A percentile compares a stretch with the other conserved stretches of the same genome.
These are phyloP conservation scores for Coranthus polyacanthus DNA, from an alignment of 2,797 vertebrate genomes.

Conservation along the genomic window DNA sequence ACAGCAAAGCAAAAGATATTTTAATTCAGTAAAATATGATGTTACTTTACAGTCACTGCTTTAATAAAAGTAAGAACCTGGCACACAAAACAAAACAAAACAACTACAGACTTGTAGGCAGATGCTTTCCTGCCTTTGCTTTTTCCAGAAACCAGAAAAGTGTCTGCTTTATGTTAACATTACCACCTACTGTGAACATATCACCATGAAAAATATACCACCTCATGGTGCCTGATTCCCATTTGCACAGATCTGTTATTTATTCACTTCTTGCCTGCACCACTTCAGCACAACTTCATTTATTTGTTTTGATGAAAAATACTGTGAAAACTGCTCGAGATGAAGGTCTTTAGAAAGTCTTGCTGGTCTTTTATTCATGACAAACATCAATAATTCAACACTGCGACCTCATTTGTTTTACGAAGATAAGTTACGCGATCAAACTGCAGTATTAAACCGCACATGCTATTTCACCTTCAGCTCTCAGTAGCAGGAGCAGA, in stretches of 20 bases:
- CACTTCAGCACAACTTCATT: not conserved
- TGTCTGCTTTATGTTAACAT: not conserved
- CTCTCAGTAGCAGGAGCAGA: not conserved
- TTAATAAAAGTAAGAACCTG: not conserved
- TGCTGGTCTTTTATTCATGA: constrained; percentile 53
- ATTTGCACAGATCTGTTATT: not conserved
- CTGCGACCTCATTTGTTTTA: constrained; percentile 51
- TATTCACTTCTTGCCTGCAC: not conserved
- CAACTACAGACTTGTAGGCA: too few species aligned
- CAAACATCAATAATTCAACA: constrained; percentile 62
- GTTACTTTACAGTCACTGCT: not conserved
- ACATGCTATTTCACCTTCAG: not conserved
- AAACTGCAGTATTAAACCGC: constrained; percentile 6
- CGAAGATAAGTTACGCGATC: constrained; percentile 20
- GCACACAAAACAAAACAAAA: too few species aligned
- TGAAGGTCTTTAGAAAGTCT: constrained; percentile 36
- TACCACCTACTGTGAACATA: not conserved
- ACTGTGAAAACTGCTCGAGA: constrained; percentile 7
- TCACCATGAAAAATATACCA: not conserved
- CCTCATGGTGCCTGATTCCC: not conserved
- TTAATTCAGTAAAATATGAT: not conserved
- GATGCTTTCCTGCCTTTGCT: not conserved
- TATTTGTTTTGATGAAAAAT: constrained; percentile 39
- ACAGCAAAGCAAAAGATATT: not conserved
- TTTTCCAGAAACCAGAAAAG: constrained; percentile 5